These are phyloP conservation scores for Leptinotarsa texana DNA, from an alignment of 1,140 invertebrate genomes.

Conservation along the genomic window DNA sequence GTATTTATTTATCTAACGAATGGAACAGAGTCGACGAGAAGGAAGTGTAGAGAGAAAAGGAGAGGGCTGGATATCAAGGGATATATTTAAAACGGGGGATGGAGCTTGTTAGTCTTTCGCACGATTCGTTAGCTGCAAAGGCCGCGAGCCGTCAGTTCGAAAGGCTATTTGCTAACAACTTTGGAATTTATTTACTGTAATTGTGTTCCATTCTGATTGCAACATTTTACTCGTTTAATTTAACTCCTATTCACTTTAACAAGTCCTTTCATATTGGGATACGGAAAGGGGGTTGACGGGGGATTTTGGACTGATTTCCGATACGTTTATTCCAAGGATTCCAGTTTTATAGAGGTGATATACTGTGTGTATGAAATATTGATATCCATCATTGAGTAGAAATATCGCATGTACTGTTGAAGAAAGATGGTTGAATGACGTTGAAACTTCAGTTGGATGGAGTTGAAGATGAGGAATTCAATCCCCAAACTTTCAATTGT, in stretches of 20 bases:
- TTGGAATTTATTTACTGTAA: conserved; percentile 41
- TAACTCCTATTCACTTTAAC: conserved; percentile 30
- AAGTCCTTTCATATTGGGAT: conserved; percentile 13
- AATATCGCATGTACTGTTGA: no score
- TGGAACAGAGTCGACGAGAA: conserved; percentile 1
- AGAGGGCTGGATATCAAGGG: conserved; percentile 18
- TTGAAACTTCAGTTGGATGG: no score
- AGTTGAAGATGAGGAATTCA: no score
- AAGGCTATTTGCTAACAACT: conserved; percentile 42
- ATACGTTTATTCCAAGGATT: no score
- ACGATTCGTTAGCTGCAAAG: conserved; percentile 31
- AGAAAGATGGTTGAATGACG: no score
- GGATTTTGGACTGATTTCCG: no score
- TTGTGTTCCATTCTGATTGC: conserved; percentile 41
- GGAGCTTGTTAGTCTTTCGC: conserved; percentile 31
- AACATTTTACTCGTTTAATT: conserved; percentile 40
- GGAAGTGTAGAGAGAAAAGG: not conserved
- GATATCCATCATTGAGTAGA: no score
- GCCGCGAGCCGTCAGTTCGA: conserved; percentile 38
- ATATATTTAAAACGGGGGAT: conserved; percentile 31
- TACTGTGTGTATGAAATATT: no score
- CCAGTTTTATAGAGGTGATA: no score
- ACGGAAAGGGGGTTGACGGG: not conserved
- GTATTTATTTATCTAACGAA: conserved; percentile 10
- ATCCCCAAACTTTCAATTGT: no score